Base-by-base conservation (phyloP, 2,888 invertebrate genomes). In the Psylliodes chrysocephalus region DNA sequence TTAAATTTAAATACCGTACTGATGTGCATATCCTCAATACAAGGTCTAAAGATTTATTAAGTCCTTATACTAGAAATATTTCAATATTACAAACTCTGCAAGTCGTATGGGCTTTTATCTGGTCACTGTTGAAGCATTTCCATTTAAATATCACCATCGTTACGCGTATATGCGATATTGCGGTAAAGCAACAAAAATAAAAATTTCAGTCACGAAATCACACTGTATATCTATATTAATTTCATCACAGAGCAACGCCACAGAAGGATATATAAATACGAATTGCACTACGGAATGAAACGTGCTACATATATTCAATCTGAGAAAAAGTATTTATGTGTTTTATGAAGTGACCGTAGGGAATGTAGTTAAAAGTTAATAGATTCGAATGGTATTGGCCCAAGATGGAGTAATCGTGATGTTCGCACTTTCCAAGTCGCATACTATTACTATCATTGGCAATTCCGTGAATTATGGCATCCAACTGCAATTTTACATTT, bases 361-460 rank as follows among this genome's bases (percentile, higher is more conserved):
- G 72, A 67, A 72, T 68, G 72, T 66, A 56, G 64, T 72, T 70
- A 67, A 70, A 68, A 71, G 67, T 72, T 67, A 71, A 71, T 72
- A 68, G 71, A 71, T 70, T 68, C 68, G 67, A 63, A 60, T 67
- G 51, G 49, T 49, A 49, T 59, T 59, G 67, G 62, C 67, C 60
- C 54, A 61, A 71, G 68, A 70, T 67, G 65, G 64, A 64, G 67
- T 38, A 57, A 57, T 75, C 75, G 75, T 75, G 74, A 73, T 72
- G 70, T 72, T 75, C 73, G 73, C 75, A 75, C 75, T 75, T 74
- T 72, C 73, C 60, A 68, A 64, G 51, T 66, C 62, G 70, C 70
- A 71, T 71, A 70, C 67, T 68, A 71, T 72, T 70, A 73, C 73
- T 59, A 59, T 59, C 55, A 62, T 38, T 49, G 60, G 70, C 71